phyloP scores from a whole-genome alignment of 2,797 vertebrate genomes.

The Etheostoma nigrum region DNA sequence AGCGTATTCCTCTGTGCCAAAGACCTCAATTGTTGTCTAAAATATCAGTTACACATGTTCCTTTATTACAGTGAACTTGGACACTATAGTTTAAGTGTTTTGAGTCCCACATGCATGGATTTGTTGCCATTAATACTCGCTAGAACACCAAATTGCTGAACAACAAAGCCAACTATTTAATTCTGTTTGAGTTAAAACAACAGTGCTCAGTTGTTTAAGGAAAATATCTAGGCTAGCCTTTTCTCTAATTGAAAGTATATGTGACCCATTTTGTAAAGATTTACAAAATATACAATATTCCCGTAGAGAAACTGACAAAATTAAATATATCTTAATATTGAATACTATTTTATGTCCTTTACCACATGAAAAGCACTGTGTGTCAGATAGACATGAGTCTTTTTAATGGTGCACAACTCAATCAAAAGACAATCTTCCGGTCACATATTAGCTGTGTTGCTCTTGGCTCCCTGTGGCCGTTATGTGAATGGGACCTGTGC shows the following conservation, averaged over 20 bases:
- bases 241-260: not conserved
- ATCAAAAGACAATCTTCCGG: conserved; percentile 45
- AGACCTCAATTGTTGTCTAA: not conserved
- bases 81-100: not conserved
- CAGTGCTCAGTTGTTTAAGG: not conserved
- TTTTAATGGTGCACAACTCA: conserved; percentile 36
- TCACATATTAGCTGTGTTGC: conserved; percentile 54
- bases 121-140: not conserved
- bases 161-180: not conserved
- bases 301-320: not conserved
- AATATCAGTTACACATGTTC: not conserved
- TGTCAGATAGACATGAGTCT: conserved; percentile 4
- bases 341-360: conserved; percentile 4
- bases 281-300: not conserved
- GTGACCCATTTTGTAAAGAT: not conserved
- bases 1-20: not conserved
- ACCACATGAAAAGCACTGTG: not conserved
- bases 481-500: conserved; percentile 50
- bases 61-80: not conserved
- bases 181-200: not conserved
- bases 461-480: conserved; percentile 49
- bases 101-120: not conserved
- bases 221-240: not conserved
- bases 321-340: not conserved
- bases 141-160: not conserved